Evolutionary conservation across 2,113 vertebrate species (phyloP).

Genomic region (Daboia siamensis): DNA sequence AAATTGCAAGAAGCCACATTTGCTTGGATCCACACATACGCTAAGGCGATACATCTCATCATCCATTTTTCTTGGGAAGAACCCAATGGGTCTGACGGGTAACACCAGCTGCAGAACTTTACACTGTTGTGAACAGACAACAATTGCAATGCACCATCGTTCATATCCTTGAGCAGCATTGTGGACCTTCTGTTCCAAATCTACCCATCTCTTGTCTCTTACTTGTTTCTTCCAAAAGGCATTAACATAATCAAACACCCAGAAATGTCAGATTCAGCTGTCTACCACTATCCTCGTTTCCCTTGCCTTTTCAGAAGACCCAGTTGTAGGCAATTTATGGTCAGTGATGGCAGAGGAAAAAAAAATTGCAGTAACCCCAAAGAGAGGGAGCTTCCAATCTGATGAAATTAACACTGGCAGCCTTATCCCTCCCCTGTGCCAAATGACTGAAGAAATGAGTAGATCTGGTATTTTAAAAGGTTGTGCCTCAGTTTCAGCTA

Average conservation of each 20-base stretch:
- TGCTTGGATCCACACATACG: too few species aligned
- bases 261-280: neutral
- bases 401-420: constrained; percentile 34
- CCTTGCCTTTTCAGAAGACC: neutral
- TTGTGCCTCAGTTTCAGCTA: constrained; percentile 24
- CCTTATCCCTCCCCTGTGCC: constrained; percentile 15
- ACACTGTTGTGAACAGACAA: neutral
- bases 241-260: neutral
- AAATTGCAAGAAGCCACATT: too few species aligned
- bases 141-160: neutral
- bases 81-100: neutral
- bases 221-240: neutral
- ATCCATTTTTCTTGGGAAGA: neutral
- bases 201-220: neutral
- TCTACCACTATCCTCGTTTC: neutral
- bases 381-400: constrained; percentile 15
- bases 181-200: neutral
- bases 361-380: neutral
- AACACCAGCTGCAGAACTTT: neutral
- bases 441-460: constrained; percentile 21
- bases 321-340: neutral
- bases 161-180: neutral
- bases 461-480: constrained; percentile 21
- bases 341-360: constrained; percentile 1
- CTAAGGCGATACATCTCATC: neutral